Evolutionary conservation across 2,888 invertebrate genomes (phyloP).

Genomic region (Patella pellucida): DNA sequence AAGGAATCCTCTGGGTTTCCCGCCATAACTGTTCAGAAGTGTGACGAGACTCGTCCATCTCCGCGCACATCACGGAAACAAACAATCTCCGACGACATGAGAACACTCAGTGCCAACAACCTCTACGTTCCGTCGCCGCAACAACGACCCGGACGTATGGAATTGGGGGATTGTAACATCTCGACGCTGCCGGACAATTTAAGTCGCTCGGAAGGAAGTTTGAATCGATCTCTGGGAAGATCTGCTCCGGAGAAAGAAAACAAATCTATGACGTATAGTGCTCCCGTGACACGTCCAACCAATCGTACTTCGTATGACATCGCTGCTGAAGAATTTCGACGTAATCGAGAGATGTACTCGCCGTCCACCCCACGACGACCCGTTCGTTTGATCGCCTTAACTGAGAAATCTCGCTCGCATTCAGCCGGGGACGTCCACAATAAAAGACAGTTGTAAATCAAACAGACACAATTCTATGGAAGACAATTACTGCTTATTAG

Average conservation of each 20-base stretch:
- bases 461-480: no score
- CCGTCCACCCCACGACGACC: neutral
- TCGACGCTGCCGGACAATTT: neutral
- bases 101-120: neutral
- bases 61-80: neutral
- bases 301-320: neutral
- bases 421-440: neutral
- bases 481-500: no score
- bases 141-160: neutral
- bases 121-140: neutral
- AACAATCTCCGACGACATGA: neutral
- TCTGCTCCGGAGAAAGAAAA: neutral
- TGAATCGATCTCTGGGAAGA: neutral
- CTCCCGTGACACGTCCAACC: neutral
- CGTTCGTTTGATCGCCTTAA: neutral
- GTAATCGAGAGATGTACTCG: neutral
- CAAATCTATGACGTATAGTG: neutral
- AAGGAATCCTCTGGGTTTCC: neutral
- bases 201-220: neutral
- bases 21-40: neutral
- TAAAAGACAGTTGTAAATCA: neutral
- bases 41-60: neutral
- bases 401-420: neutral
- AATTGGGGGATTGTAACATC: neutral
- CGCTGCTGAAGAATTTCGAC: neutral